A percentile compares a stretch with the other conserved stretches of the same genome.
These are phyloP conservation scores for Cassiopea xamachana DNA, from an alignment of 30 jellyfish, hydroid and myxozoan species.

Conservation along the genomic window DNA sequence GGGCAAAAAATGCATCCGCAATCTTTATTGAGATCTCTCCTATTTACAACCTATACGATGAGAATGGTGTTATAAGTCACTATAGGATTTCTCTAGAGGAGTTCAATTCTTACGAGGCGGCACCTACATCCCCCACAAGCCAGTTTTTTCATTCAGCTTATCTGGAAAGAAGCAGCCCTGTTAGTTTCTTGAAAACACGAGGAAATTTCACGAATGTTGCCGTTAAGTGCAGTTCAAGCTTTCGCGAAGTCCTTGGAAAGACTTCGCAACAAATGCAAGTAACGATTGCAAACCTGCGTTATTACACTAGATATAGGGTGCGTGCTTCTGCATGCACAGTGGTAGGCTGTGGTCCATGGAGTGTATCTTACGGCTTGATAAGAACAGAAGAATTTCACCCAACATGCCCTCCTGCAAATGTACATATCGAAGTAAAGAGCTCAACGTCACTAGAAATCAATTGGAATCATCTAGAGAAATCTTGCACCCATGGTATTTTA, in stretches of 20 bases:
- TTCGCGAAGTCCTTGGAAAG: neutral
- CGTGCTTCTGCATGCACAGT: constrained; percentile 18
- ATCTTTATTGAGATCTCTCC: neutral
- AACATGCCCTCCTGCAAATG: constrained; percentile 29
- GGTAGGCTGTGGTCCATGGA: constrained; percentile 14
- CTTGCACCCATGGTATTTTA: constrained; percentile 22
- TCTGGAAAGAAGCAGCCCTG: neutral
- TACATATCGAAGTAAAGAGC: neutral
- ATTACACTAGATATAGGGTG: neutral
- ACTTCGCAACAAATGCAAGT: neutral
- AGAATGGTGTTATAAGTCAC: constrained; percentile 22
- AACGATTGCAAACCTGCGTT: neutral
- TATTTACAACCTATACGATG: neutral
- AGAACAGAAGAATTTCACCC: constrained; percentile 16
- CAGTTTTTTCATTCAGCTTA: neutral
- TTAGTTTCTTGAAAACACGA: neutral
- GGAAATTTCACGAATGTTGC: neutral
- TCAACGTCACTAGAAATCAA: constrained; percentile 2
- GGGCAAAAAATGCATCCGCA: neutral
- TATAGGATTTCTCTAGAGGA: constrained; percentile 10
- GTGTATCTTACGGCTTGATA: neutral
- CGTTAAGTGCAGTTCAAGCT: neutral
- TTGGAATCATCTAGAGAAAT: neutral
- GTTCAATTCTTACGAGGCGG: neutral
- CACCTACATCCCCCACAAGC: neutral